Conservation (phyloP, 2,888 invertebrate genomes). For the Alentia gelatinosa region DNA sequence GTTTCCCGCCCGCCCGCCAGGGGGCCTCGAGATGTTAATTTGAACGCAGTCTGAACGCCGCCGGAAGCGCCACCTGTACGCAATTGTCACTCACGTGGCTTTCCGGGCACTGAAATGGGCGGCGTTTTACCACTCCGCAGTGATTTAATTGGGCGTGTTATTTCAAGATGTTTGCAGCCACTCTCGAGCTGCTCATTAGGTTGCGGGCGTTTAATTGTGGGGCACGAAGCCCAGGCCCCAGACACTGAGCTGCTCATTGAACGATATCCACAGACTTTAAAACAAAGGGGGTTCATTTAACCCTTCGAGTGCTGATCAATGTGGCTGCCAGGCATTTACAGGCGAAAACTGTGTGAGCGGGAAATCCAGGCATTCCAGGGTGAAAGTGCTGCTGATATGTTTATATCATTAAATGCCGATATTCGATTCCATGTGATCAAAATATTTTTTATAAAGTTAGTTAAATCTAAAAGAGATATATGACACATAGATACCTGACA, state of each 20-base stretch:
- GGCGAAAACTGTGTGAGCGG: too few species aligned
- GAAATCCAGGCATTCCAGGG: too few species aligned
- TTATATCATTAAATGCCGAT: too few species aligned
- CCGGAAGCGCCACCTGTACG: background rate
- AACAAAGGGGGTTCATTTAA: too few species aligned
- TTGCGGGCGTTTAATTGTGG: background rate
- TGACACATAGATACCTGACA: too few species aligned
- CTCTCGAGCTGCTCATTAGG: constrained; percentile 4
- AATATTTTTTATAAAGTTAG: too few species aligned
- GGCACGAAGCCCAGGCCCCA: background rate
- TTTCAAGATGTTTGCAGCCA: constrained; percentile 34
- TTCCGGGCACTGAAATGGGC: background rate
- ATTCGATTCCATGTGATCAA: too few species aligned
- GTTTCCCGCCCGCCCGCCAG: background rate
- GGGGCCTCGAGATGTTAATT: background rate
- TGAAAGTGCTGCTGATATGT: too few species aligned
- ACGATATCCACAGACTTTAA: too few species aligned
- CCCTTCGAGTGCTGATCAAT: too few species aligned
- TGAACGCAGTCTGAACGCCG: background rate
- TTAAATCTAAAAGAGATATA: too few species aligned
- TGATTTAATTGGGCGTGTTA: constrained; percentile 35
- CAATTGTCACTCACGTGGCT: background rate
- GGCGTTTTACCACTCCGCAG: background rate
- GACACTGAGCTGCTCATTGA: background rate
- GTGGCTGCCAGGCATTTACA: too few species aligned